Conservation (phyloP, 2,888 invertebrate genomes). For the Mimumesa dahlbomi region DNA sequence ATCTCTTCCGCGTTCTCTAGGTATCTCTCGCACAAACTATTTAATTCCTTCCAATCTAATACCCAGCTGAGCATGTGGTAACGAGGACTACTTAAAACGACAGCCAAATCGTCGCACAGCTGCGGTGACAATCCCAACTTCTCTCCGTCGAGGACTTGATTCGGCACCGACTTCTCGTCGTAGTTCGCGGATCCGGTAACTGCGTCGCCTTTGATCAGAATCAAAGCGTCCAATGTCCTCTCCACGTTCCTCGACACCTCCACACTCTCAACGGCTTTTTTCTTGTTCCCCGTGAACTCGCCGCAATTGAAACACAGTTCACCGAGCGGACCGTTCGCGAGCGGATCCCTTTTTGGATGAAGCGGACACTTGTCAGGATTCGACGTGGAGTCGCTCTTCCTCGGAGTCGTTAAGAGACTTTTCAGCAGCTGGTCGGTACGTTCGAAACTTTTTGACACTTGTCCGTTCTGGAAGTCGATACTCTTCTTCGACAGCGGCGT, state of each 20-base stretch:
- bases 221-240: conserved; percentile 80
- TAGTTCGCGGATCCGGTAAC: conserved; percentile 83
- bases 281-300: conserved; percentile 62
- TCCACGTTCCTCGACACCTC: conserved; percentile 79
- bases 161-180: conserved; percentile 84
- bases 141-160: conserved; percentile 83
- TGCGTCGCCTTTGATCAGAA: conserved; percentile 82
- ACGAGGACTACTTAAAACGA: conserved; percentile 86
- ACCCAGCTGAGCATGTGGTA: conserved; percentile 88
- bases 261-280: conserved; percentile 50
- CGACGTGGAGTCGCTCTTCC: conserved; percentile 53
- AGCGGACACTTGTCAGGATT: conserved; percentile 58
- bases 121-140: conserved; percentile 85
- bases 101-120: conserved; percentile 87
- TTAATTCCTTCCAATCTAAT: conserved; percentile 83
- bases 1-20: conserved; percentile 83
- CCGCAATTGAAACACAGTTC: conserved; percentile 73
- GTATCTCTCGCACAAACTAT: conserved; percentile 83
- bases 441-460: conserved; percentile 64
- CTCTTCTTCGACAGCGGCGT: conserved; percentile 30
- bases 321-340: conserved; percentile 53
- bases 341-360: conserved; percentile 60
- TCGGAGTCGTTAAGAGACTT: conserved; percentile 65
- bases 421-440: conserved; percentile 70
- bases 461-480: conserved; percentile 61